These are phyloP conservation scores for Acronicta psi DNA, from an alignment of 2,888 invertebrate species.

Conservation along the genomic window DNA sequence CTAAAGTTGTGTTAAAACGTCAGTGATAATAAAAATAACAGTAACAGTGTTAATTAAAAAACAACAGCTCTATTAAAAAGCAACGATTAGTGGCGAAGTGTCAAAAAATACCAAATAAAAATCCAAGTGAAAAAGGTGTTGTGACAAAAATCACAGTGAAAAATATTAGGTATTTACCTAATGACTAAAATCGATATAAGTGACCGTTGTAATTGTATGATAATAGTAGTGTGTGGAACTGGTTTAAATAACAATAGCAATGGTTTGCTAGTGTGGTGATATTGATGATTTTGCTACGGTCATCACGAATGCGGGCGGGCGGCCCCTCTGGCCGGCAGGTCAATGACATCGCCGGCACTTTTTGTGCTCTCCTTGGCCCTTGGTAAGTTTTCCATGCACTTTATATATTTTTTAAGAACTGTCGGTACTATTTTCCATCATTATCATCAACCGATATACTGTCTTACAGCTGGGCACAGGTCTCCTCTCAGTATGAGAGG, in stretches of 20 bases:
- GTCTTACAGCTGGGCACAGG: too few relatives aligned
- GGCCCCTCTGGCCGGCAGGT: constrained; percentile 82
- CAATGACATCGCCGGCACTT: constrained; percentile 84
- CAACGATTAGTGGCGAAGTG: not conserved
- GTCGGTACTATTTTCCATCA: too few relatives aligned
- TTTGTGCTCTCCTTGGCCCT: constrained; percentile 79
- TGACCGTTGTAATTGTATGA: constrained; percentile 28
- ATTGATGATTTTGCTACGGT: constrained; percentile 75
- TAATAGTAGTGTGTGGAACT: constrained; percentile 5
- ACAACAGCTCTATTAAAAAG: not conserved
- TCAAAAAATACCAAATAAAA: not conserved
- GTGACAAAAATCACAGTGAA: constrained; percentile 2
- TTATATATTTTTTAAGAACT: too few relatives aligned
- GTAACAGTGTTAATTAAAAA: not conserved
- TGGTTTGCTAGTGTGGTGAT: constrained; percentile 59
- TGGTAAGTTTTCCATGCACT: constrained; percentile 67
- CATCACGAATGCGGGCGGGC: constrained; percentile 77
- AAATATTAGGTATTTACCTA: not conserved
- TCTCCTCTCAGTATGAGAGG: too few relatives aligned
- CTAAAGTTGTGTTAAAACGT: not conserved
- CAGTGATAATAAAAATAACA: constrained; percentile 13
- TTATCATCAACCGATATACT: too few relatives aligned
- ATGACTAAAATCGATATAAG: not conserved
- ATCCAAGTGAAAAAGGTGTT: not conserved
- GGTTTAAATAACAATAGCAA: constrained; percentile 40